Base-by-base conservation (phyloP, 2,113 vertebrate genomes). In the Scomber japonicus region DNA sequence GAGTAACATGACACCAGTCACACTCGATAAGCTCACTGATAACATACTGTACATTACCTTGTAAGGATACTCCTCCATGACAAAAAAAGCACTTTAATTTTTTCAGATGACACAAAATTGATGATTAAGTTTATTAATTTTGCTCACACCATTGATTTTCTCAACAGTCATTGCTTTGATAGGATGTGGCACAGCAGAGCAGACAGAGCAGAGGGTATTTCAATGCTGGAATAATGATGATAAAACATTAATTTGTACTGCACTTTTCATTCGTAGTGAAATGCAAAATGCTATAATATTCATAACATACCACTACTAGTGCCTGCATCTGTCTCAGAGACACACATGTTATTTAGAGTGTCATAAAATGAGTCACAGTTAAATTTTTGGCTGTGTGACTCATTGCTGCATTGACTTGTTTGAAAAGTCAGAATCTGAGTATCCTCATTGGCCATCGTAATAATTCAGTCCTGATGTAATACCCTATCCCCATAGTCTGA, bases 331-430 rank as follows among this genome's bases (percentile, higher is more conserved):
- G 63, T 70, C 55, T 57, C 53, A 30, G 56, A 62, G 53, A 78
- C 61, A 40, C 51, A 13, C 19, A 15, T 64, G 65, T 83, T 83
- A 85, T 77, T 61, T 74, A 45, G 63, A 54, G 76, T 30, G 31
- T 76, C 77, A 61, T 80, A 74, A 78, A 83, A 71, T 89, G 74
- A 91, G 67, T 89, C 85, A 85, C 46, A 71, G 60, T 56, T 70
- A 81, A 50, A 72, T 80, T 78, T 74, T 21, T 14, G 55, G 17
- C 45, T 16, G 64, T 16, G 64, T 85, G 87, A 91, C 71, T 85
- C 84, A 89, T 50, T 17, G 11, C 62, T 49, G 27, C 46, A 8
- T 2, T 5, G 15, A 63, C 73, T 81, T 56, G 14, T 68, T 74
- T 3, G 5, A 44, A 10, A 74, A 71, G 59, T 49, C 67, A 1